Percentiles rank a stretch among this genome's conserved stretches.
Conservation (phyloP, 2,113 vertebrate species). For the Scomber scombrus region DNA sequence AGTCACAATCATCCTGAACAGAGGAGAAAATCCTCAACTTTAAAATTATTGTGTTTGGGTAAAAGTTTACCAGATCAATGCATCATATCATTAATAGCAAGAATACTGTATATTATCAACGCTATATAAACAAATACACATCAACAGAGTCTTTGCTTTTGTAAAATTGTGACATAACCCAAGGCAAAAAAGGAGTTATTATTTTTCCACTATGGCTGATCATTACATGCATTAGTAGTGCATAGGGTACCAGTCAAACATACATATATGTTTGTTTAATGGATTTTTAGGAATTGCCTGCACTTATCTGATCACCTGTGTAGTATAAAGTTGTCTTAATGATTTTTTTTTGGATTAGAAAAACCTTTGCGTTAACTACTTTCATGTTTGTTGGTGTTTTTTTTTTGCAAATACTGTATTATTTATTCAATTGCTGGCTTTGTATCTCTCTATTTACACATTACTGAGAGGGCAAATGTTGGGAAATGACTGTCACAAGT, state of each 20-base stretch:
- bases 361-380: conserved; percentile 43
- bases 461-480: conserved; percentile 61
- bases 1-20: conserved; percentile 67
- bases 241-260: conserved; percentile 74
- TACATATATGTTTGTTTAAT: conserved; percentile 49
- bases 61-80: conserved; percentile 49
- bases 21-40: conserved; percentile 44
- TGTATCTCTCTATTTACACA: conserved; percentile 73
- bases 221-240: conserved; percentile 74
- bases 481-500: conserved; percentile 71
- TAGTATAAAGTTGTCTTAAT: conserved; percentile 53
- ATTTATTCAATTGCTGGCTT: conserved; percentile 77
- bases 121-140: conserved; percentile 47
- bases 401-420: conserved; percentile 65
- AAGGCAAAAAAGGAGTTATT: conserved; percentile 55
- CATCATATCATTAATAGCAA: conserved; percentile 19
- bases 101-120: conserved; percentile 19
- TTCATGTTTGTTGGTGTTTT: conserved; percentile 1
- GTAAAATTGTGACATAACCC: conserved; percentile 46
- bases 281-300: conserved; percentile 55
- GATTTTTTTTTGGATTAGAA: conserved; percentile 47
- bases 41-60: conserved; percentile 47
- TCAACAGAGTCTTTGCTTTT: conserved; percentile 22
- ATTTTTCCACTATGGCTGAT: conserved; percentile 56
- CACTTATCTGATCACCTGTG: conserved; percentile 64